Base-by-base conservation (phyloP, 2,888 invertebrate species). In the Anorthoa munda region DNA sequence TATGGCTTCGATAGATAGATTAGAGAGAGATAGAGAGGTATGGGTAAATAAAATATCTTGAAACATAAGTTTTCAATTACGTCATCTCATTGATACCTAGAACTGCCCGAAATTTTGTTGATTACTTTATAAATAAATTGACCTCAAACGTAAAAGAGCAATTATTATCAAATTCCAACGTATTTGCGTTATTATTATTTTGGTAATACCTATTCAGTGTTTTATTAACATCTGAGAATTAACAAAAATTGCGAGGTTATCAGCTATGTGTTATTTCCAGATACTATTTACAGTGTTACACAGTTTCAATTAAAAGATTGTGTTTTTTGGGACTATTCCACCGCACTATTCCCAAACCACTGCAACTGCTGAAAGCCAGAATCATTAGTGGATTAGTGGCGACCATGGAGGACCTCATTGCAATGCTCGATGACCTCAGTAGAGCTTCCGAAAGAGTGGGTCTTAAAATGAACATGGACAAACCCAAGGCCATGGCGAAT, bases 221-320 rank as follows among this genome's bases (percentile, higher is more conserved):
- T 78, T 78, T 21, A 59, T 59, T 75, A 9, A 39, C 0, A 26
- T 60, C 48, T 55, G 13, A 2, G 26, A 64, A 76, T 64, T 48
- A 0, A 31, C 1, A 45, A 50, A 45, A 79, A 72, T 61, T 17
- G 21, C 60, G n/a, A 65, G 74, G 59, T 79, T 79, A 73, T 77
- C 76, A 64, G 5, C 31, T 39, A 4, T 3, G 11, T 15, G 4
- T 23, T 69, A 11, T n/a, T 4, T 31, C 45, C 11, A 39, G 23
- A 60, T 53, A 39, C 39, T 51, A 48, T 67, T 51, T 46, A 77
- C n/a, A 64, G 13, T 67, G 21, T 45, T 45, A n/a, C 2, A 21
- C 13, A 39, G n/a, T 39, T 39, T 39, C 7, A 12, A 31, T 0
- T 31, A 9, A 39, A 1, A 39, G 7, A 39, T 39, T 39, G 7